These are phyloP conservation scores for Parapristionchus giblindavisi DNA, from an alignment of 2,888 invertebrate species.

Conservation along the genomic window DNA sequence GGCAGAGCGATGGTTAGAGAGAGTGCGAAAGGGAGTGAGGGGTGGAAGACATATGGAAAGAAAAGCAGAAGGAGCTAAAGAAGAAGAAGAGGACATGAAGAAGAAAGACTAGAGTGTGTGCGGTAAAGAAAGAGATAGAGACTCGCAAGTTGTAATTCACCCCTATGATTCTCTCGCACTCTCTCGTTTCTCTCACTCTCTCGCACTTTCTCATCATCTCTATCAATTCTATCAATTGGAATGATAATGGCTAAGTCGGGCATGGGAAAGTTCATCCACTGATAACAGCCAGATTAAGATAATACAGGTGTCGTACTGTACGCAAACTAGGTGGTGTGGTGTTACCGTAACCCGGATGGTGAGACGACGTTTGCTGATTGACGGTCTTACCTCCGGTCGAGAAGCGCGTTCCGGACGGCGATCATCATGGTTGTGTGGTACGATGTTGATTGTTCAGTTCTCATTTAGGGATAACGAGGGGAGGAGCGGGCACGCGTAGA, in stretches of 20 bases:
- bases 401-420: background rate
- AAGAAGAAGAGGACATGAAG: too few relatives aligned
- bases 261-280: background rate
- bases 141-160: background rate
- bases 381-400: background rate
- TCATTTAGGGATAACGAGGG: background rate
- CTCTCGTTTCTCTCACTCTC: background rate
- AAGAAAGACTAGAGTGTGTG: too few relatives aligned
- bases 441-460: background rate
- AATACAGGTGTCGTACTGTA: background rate
- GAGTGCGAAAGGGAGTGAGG: background rate
- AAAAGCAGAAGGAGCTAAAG: too few relatives aligned
- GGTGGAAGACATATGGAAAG: background rate
- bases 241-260: background rate
- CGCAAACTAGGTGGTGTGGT: background rate
- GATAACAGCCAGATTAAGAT: too few relatives aligned
- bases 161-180: background rate
- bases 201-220: background rate
- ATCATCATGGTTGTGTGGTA: background rate
- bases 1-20: too few relatives aligned
- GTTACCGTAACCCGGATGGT: background rate
- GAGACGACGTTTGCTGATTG: background rate
- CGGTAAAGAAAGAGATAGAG: too few relatives aligned
- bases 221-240: background rate
- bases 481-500: background rate